phyloP scores from a whole-genome alignment of 2,888 invertebrate species.

The Gari tellinella region DNA sequence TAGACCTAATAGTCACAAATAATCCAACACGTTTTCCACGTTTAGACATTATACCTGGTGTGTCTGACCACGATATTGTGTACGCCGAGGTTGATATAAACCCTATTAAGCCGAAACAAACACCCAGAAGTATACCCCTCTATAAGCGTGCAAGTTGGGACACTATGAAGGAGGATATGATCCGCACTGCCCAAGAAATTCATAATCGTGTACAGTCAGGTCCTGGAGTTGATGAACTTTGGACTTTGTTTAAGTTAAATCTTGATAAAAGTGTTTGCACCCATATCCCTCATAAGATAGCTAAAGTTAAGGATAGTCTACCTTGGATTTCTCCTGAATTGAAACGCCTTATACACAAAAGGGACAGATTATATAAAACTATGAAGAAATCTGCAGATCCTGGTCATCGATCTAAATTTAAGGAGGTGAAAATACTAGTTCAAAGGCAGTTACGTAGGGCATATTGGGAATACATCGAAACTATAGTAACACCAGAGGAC shows the following conservation, averaged over 20 bases:
- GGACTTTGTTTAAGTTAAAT: conserved; percentile 1
- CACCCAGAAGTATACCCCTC: conserved; percentile 34
- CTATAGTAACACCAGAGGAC: neutral
- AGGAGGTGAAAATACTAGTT: conserved; percentile 9
- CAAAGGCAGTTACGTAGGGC: conserved; percentile 12
- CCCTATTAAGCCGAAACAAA: conserved; percentile 12
- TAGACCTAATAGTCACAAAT: conserved; percentile 56
- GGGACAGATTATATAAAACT: conserved; percentile 10
- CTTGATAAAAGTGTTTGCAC: neutral
- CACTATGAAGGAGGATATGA: conserved; percentile 27
- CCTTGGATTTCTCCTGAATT: conserved; percentile 38
- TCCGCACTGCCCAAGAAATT: conserved; percentile 4
- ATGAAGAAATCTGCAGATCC: conserved; percentile 22
- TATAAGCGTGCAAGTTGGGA: conserved; percentile 53
- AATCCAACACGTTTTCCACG: conserved; percentile 19
- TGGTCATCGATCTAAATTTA: conserved; percentile 8
- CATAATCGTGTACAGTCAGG: neutral
- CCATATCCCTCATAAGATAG: conserved; percentile 29
- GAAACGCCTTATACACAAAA: neutral
- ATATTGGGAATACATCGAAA: conserved; percentile 31
- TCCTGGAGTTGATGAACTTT: neutral
- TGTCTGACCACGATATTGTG: conserved; percentile 55
- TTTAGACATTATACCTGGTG: conserved; percentile 34
- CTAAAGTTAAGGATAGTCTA: conserved; percentile 21
- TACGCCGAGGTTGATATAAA: conserved; percentile 14